Base-by-base conservation (phyloP, 2,797 vertebrate genomes). In the Lindbergichthys nudifrons region DNA sequence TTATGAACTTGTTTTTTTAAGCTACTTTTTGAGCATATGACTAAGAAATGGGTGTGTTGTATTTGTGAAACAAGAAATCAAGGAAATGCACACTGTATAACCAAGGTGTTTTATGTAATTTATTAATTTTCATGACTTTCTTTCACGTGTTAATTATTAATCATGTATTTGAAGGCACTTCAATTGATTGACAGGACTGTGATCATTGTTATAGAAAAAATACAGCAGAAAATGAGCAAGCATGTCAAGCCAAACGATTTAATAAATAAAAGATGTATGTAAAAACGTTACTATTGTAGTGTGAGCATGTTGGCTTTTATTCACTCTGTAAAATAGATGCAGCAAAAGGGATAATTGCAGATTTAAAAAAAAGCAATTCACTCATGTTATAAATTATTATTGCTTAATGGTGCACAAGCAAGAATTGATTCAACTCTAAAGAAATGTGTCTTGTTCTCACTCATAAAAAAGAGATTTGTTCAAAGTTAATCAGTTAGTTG, bases 341-440 rank as follows among this genome's bases (percentile, higher is more conserved):
- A 72, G 85, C 14, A 66, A 81, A 74, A 89, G 39, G 30, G 74
- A 69, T 56, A 23, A 84, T 46, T 45, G 48, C 54, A 80, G 61
- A 47, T 77, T 18, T 2, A n/a, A 21, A 7, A 32, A 73, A 0
- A 79, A 68, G 16, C 32, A 48, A 19, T 63, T 79, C 65, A 91
- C 90, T 93, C 59, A 77, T 70, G 86, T 90, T 89, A 87, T 18
- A 57, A 89, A 86, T 91, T 92, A 94, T 75, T 51, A 8, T 56
- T 91, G 84, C 65, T 68, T 39, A 46, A 74, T 36, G 32, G 94
- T 95, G 93, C 93, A 65, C 39, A 89, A 93, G 85, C 76, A 90
- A 75, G 89, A 93, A 84, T 65, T 77, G 83, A 85, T 78, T 53
- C 6, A 82, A 82, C 58, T 65, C 36, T 48, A 71, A 42, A 76